Evolutionary conservation across 2,888 invertebrate species (phyloP), one percentile per base, ranked within the genome.

Genomic region (Hydraecia micacea): DNA sequence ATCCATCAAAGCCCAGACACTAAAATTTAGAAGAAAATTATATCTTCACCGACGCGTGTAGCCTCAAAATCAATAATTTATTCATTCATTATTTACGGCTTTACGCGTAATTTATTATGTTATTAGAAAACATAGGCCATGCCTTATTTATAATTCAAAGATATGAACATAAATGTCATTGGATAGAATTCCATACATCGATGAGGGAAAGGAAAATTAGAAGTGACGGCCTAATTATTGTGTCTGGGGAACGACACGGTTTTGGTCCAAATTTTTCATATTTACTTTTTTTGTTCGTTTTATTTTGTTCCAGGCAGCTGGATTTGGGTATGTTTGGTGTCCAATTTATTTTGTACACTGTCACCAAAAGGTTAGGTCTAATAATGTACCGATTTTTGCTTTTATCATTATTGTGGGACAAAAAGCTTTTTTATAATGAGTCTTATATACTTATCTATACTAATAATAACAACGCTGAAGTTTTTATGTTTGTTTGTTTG

Each of bases 61-160:
- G 28, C 36, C 28, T 36, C 42, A 66, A 67, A 78, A 85, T 79
- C 68, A 74, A 85, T 82, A 63, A 74, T 63, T 68, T 74, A 66
- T 79, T 79, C 65, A 86, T 80, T 83, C 75, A 83, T 80, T 76
- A 85, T 86, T 80, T 71, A 67, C 77, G 68, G 68, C 67, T 63
- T 76, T 52, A 68, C 52, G 55, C 52, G 75, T 75, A 75, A 74
- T 81, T 74, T 80, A 75, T 67, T 79, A 67, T 32, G 42, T 75
- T 85, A 76, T 79, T 70, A 80, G 73, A 76, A 76, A 83, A 83
- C 52, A 76, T 39, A n/a, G 68, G 72, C 63, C 70, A 49, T 52
- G 72, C n/a, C 75, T 75, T 67, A 86, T 85, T 77, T 86, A 86
- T 83, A 83, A 85, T 86, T 86, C 85, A 82, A 74, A 76, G 65